Base-by-base conservation (phyloP, 2,888 invertebrate genomes). In the Chorisops tibialis region DNA sequence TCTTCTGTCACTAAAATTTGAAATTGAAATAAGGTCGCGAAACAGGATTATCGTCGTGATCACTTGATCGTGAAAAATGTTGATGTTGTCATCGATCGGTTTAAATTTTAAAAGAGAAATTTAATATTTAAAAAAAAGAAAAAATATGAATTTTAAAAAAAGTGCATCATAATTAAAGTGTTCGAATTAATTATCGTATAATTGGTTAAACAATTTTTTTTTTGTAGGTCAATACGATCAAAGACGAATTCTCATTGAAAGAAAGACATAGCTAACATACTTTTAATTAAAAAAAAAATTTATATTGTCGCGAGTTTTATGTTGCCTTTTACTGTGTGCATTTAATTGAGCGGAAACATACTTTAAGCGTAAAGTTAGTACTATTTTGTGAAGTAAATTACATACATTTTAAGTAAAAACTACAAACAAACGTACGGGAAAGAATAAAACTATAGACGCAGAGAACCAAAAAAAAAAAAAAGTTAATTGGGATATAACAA, bases 401-500 rank as follows among this genome's bases (percentile, higher is more conserved):
- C 30, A 30, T 30, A n/a, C n/a, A 30, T 30, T 30, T 30, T n/a
- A n/a, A n/a, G n/a, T n/a, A n/a, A n/a, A n/a, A n/a, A n/a, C n/a
- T n/a, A n/a, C n/a, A n/a, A n/a, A n/a, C n/a, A 30, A 30, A 30
- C 30, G 30, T 30, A 30, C 30, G 30, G 5, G 9, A 30, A 30
- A 30, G 30, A 30, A 30, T 9, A 5, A 30, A 30, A 30, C 30
- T 18, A 54, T 24, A 24, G 24, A 56, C 21, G 9, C 21, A 3
- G 52, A 38, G 38, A 21, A 38, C 38, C 41, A 21, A 7, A 41
- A 18, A 41, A 45, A 16, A 24, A 35, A n/a, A 16, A 45, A 43
- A 43, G 45, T 45, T 45, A 56, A 56, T 56, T 56, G 56, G 56
- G 30, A 56, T 56, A 56, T 43, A 56, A 45, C 56, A 56, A 56